Percentiles rank a stretch among this genome's conserved stretches.
Conservation (phyloP, 2,113 vertebrate species). For the Rhineura floridana region DNA sequence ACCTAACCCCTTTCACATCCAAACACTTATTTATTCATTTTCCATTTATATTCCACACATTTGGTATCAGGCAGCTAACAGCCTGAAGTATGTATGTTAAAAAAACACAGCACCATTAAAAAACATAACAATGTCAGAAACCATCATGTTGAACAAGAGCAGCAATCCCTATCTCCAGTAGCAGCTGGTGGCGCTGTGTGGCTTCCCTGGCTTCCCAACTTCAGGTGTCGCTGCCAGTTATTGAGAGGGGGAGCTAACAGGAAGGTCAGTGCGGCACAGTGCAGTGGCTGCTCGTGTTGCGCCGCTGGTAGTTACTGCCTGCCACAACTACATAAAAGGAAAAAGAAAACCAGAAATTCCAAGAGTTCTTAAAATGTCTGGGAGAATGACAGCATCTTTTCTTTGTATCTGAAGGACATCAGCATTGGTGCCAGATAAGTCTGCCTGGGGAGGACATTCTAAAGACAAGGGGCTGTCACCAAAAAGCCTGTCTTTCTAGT, state of each 20-base stretch:
- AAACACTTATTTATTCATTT: too few relatives aligned
- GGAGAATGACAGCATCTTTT: not conserved
- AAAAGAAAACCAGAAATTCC: not conserved
- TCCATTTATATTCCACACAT: too few relatives aligned
- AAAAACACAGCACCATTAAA: too few relatives aligned
- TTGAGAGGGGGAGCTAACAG: too few relatives aligned
- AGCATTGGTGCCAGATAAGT: not conserved
- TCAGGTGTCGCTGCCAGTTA: too few relatives aligned
- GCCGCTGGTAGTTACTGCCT: conserved; percentile 2
- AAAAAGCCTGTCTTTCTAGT: not conserved
- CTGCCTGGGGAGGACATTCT: not conserved
- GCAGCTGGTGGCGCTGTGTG: too few relatives aligned
- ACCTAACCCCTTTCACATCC: conserved; percentile 8
- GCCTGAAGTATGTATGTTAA: not conserved
- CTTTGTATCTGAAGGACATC: not conserved
- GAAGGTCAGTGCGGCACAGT: too few relatives aligned
- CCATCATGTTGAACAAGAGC: too few relatives aligned
- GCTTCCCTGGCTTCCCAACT: too few relatives aligned
- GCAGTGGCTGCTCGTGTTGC: too few relatives aligned
- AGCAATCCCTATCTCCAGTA: too few relatives aligned
- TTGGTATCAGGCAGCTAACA: too few relatives aligned
- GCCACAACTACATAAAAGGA: not conserved
- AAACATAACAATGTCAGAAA: not conserved
- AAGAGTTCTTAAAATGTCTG: not conserved
- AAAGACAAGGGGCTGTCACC: not conserved